A percentile compares a stretch with the other conserved stretches of the same genome.
These are phyloP conservation scores for Orycteropus afer DNA, from an alignment of 2,113 vertebrate species.

Conservation along the genomic window DNA sequence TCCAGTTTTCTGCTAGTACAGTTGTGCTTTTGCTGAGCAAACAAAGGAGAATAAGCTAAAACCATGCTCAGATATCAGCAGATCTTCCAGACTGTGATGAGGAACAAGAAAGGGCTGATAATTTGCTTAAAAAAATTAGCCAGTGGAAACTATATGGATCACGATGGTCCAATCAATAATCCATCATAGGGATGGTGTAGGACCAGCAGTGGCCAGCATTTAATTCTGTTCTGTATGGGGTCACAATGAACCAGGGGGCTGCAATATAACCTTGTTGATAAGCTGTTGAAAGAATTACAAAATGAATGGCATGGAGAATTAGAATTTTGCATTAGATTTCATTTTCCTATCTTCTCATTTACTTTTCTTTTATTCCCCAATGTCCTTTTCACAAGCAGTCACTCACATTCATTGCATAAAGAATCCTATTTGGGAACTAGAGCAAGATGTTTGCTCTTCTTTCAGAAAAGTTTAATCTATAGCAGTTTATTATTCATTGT, in stretches of 20 bases:
- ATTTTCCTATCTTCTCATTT: neutral
- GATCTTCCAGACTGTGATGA: neutral
- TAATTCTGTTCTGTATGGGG: neutral
- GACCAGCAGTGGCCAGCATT: neutral
- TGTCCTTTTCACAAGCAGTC: neutral
- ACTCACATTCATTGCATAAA: neutral
- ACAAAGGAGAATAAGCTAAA: neutral
- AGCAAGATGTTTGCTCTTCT: neutral
- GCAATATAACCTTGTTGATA: too few relatives aligned
- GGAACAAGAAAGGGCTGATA: neutral
- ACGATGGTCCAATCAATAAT: neutral
- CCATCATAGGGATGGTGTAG: neutral
- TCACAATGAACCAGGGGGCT: neutral
- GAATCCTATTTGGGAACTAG: neutral
- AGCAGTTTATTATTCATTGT: neutral
- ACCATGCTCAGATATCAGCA: neutral
- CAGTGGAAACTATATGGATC: neutral
- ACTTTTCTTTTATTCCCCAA: neutral
- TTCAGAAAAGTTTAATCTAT: neutral
- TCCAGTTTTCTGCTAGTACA: neutral
- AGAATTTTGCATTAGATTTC: neutral
- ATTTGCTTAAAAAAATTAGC: too few relatives aligned
- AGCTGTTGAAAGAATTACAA: constrained; percentile 1
- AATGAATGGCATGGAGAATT: neutral
- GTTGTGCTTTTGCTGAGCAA: neutral